phyloP scores from a whole-genome alignment of 2,888 invertebrate genomes.

The Cantharis rufa region DNA sequence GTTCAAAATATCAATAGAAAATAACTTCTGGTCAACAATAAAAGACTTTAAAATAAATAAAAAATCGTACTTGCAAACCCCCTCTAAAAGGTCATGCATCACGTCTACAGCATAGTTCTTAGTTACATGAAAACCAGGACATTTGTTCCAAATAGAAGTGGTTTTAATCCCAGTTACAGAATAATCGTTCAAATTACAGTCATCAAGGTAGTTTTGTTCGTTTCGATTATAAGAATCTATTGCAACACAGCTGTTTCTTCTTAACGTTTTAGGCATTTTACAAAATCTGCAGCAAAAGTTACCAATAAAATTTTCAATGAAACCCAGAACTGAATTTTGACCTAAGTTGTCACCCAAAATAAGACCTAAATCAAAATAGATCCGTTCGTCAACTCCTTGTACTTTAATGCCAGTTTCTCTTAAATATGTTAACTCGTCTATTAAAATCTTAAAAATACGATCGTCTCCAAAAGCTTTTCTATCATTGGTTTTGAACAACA shows the following conservation, averaged over 20 bases:
- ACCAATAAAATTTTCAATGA: no score
- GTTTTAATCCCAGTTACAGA: not conserved
- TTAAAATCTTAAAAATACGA: not conserved
- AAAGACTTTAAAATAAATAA: not conserved
- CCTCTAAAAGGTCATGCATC: not conserved
- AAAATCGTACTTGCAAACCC: not conserved
- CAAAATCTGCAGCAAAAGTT: no score
- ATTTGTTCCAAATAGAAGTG: not conserved
- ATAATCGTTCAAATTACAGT: not conserved
- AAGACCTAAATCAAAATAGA: not conserved
- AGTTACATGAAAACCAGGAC: not conserved
- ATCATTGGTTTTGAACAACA: not conserved
- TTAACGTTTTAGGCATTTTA: no score
- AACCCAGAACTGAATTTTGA: no score
- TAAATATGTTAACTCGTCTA: not conserved
- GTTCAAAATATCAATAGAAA: not conserved
- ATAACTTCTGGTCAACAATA: not conserved
- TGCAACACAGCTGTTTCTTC: not conserved
- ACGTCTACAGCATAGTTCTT: not conserved
- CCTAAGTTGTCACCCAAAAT: not conserved
- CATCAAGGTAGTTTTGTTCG: no score
- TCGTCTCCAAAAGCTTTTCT: not conserved
- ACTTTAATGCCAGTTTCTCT: not conserved
- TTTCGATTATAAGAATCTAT: not conserved
- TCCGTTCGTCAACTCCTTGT: not conserved